phyloP scores from a whole-genome alignment of 2,113 vertebrate species.

The Corydoras maculifer region DNA sequence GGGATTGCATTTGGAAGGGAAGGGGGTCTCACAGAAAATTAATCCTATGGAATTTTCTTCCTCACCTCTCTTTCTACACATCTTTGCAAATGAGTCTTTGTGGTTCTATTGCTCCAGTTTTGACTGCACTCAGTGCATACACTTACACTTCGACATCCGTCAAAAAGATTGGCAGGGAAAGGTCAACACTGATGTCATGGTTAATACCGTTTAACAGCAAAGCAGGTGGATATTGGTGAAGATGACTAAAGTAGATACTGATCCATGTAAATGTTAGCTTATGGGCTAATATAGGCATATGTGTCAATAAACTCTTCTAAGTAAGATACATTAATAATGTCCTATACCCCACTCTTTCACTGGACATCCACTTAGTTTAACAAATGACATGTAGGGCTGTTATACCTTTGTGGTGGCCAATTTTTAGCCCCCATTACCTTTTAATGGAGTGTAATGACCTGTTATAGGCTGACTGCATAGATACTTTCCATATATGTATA shows the following conservation, averaged over 20 bases:
- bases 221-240: constrained; percentile 14
- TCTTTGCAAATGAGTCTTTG: constrained; percentile 71
- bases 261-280: constrained; percentile 24
- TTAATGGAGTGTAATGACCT: too few species aligned
- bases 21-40: constrained; percentile 65
- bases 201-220: constrained; percentile 27
- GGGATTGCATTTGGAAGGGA: constrained; percentile 44
- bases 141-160: constrained; percentile 55
- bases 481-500: too few species aligned
- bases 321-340: constrained; percentile 59
- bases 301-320: constrained; percentile 36
- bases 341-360: constrained; percentile 48
- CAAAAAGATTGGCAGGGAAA: constrained; percentile 31
- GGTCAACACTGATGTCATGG: constrained; percentile 19
- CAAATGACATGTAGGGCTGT: constrained; percentile 29
- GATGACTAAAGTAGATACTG: constrained; percentile 4
- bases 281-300: constrained; percentile 21
- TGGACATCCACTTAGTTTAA: constrained; percentile 50
- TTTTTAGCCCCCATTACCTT: constrained; percentile 15
- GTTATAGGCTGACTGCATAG: too few species aligned
- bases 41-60: constrained; percentile 74
- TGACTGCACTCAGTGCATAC: constrained; percentile 34
- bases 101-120: constrained; percentile 50
- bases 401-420: constrained; percentile 19
- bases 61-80: constrained; percentile 53